Evolutionary conservation across 2,113 vertebrate species (phyloP).

Genomic region (Zeus faber): DNA sequence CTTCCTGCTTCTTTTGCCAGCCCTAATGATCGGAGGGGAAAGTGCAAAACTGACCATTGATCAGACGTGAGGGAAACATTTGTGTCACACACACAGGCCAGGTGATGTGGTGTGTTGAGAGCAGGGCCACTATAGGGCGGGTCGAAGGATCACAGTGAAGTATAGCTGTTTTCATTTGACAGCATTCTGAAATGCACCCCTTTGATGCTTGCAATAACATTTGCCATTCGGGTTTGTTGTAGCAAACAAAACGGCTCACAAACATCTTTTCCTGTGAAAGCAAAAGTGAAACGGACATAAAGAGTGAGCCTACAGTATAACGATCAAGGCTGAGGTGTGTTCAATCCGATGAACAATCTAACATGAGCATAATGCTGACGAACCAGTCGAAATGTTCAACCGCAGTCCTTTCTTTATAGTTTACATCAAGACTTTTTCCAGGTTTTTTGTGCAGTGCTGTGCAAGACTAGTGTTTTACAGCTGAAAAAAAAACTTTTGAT

Average conservation of each 20-base stretch:
- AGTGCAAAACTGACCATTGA: slow-evolving; percentile 50
- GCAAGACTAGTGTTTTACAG: background rate
- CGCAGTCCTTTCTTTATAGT: background rate
- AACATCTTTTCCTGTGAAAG: too few species aligned
- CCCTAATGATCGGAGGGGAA: slow-evolving; percentile 31
- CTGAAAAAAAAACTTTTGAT: background rate
- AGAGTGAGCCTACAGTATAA: too few species aligned
- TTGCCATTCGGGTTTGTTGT: slow-evolving; percentile 20
- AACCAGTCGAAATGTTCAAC: too few species aligned
- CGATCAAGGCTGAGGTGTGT: too few species aligned
- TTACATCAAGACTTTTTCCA: too few species aligned
- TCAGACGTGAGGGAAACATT: slow-evolving; percentile 30
- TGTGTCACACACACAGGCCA: slow-evolving; percentile 14
- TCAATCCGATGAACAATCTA: too few species aligned
- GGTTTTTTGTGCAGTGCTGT: background rate
- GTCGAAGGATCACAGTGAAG: slow-evolving; percentile 62
- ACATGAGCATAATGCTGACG: too few species aligned
- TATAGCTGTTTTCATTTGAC: slow-evolving; percentile 35
- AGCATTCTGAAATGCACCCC: slow-evolving; percentile 40
- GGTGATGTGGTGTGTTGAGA: slow-evolving; percentile 29
- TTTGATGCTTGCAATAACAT: slow-evolving; percentile 27
- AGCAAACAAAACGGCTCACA: slow-evolving; percentile 14
- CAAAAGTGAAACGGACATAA: too few species aligned
- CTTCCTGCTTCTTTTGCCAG: slow-evolving; percentile 24
- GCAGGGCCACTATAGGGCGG: slow-evolving; percentile 36